These are phyloP conservation scores for Carassius auratus DNA, from an alignment of 2,113 vertebrate genomes.

Conservation along the genomic window DNA sequence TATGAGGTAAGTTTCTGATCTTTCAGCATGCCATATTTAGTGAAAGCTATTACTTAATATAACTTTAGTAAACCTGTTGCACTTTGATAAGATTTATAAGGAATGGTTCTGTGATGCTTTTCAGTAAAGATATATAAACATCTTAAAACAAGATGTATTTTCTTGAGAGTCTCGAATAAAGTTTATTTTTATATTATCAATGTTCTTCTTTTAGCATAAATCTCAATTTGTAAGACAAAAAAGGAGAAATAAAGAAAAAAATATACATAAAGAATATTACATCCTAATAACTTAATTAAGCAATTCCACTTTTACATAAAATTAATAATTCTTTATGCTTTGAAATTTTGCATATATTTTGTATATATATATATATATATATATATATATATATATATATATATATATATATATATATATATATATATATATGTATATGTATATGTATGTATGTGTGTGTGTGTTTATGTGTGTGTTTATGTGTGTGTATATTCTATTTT, in stretches of 20 bases:
- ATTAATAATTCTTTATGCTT: not conserved
- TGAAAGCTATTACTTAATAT: not conserved
- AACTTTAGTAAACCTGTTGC: not conserved
- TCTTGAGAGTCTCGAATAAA: not conserved
- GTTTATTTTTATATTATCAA: not conserved
- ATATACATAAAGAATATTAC: not conserved
- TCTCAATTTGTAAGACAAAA: not conserved
- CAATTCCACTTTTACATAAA: not conserved
- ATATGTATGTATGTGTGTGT: no score
- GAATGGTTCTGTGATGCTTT: not conserved
- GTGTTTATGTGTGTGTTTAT: no score
- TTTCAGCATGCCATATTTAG: not conserved
- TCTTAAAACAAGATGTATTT: no score
- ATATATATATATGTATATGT: no score
- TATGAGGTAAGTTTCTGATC: constrained; percentile 36
- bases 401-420: no score
- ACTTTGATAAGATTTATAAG: not conserved
- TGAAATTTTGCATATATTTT: not conserved
- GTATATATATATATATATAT: not conserved
- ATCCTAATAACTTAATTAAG: not conserved
- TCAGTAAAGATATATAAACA: no score
- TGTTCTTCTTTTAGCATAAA: not conserved
- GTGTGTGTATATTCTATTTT: no score
- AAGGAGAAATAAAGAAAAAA: not conserved
- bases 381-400: no score